A percentile compares a stretch with the other conserved stretches of the same genome.
Conservation (phyloP, 1,140 invertebrate species). For the Acromyrmex charruanus region DNA sequence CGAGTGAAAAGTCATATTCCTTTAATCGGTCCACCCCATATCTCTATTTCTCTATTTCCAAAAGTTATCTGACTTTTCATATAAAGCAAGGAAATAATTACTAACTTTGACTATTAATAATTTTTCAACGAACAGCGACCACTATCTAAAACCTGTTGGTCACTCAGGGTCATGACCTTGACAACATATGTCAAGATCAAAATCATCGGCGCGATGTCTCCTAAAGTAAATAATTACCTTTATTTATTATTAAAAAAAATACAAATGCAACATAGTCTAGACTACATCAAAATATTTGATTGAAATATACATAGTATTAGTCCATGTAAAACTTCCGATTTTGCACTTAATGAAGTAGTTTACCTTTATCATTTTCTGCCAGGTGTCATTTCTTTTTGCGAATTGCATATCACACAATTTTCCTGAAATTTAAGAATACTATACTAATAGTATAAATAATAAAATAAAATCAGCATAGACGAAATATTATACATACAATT, state of each 20-base stretch:
- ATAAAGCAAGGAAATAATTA: too few relatives aligned
- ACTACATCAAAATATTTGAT: background rate
- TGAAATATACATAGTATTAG: slow-evolving; percentile 7
- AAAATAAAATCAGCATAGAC: slow-evolving; percentile 2
- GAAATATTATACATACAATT: slow-evolving; percentile 75
- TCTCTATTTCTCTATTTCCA: too few relatives aligned
- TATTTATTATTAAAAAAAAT: slow-evolving; percentile 56
- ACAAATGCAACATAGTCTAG: slow-evolving; percentile 12
- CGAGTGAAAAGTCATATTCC: too few relatives aligned
- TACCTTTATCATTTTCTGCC: slow-evolving; percentile 81
- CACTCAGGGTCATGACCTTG: too few relatives aligned
- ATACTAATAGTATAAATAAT: background rate
- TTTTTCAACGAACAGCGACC: too few relatives aligned
- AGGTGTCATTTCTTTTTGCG: slow-evolving; percentile 81
- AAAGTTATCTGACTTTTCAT: too few relatives aligned
- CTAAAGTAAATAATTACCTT: too few relatives aligned
- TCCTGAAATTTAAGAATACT: slow-evolving; percentile 77
- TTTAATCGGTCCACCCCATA: too few relatives aligned
- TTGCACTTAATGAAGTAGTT: slow-evolving; percentile 34
- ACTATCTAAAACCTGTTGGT: too few relatives aligned
- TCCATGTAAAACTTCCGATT: background rate
- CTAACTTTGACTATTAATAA: too few relatives aligned
- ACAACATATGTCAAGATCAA: too few relatives aligned
- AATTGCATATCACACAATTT: slow-evolving; percentile 89
- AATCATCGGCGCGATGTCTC: too few relatives aligned